Evolutionary conservation across 37 sponge, comb jelly and placozoan species (phyloP).

Genomic region (Axinella damicornis): DNA sequence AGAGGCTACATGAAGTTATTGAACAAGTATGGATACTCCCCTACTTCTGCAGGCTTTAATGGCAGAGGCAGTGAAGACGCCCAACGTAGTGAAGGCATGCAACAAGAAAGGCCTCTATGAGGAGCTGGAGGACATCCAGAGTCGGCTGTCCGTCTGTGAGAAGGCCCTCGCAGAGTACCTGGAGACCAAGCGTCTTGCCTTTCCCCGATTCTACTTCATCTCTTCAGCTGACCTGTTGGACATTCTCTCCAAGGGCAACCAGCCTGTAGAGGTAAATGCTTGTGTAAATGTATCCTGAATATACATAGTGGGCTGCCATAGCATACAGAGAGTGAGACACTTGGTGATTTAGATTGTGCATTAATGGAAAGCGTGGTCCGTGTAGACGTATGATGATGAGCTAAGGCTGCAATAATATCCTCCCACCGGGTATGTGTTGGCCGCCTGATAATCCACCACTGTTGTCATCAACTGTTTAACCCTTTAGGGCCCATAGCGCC

Average conservation of each 20-base stretch:
- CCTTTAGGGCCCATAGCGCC: too few relatives aligned
- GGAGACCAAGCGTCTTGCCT: conserved; percentile 98
- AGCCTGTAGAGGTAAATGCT: conserved; percentile 85
- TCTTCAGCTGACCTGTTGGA: conserved; percentile 97
- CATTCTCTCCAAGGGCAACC: conserved; percentile 98
- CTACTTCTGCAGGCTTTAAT: conserved; percentile 28
- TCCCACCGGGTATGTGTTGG: too few relatives aligned
- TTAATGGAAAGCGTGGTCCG: too few relatives aligned
- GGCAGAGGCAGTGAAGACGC: conserved; percentile 84
- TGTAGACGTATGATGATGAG: too few relatives aligned
- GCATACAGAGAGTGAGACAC: too few relatives aligned
- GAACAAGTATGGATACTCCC: background rate
- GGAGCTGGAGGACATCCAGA: conserved; percentile 93
- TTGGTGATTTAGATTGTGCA: too few relatives aligned
- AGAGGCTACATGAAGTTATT: too few relatives aligned
- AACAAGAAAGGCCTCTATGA: conserved; percentile 88
- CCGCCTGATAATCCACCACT: too few relatives aligned
- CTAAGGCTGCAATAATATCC: too few relatives aligned
- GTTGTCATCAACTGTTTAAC: too few relatives aligned
- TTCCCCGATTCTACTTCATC: conserved; percentile 99
- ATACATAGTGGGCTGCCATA: too few relatives aligned
- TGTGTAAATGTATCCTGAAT: too few relatives aligned
- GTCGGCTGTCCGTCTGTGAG: conserved; percentile 93
- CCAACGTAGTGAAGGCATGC: conserved; percentile 96
- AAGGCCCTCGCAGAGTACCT: conserved; percentile 99